Conservation (phyloP, 1,140 invertebrate genomes). For the Cherax quadricarinatus region DNA sequence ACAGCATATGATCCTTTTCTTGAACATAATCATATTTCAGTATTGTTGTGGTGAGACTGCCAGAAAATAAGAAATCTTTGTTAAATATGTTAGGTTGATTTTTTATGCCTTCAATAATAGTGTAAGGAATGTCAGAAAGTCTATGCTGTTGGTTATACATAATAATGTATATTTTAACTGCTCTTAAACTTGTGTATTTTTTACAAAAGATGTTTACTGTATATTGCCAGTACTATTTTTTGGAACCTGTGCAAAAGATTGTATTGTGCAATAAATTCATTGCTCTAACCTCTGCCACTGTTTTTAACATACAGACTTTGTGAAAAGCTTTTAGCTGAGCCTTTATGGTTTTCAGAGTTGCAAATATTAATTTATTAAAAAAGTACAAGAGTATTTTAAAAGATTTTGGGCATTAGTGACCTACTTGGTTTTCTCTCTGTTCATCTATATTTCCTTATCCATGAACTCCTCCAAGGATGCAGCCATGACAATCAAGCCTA, state of each 20-base stretch:
- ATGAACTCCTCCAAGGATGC: too few species aligned
- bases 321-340: neutral
- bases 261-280: slow-evolving; percentile 68
- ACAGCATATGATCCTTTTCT: slow-evolving; percentile 26
- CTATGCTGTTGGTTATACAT: slow-evolving; percentile 70
- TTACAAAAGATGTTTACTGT: slow-evolving; percentile 62
- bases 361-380: too few species aligned
- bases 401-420: too few species aligned
- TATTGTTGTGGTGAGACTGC: slow-evolving; percentile 59
- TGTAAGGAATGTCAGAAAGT: slow-evolving; percentile 63
- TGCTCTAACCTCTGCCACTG: slow-evolving; percentile 29
- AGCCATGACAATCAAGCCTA: too few species aligned
- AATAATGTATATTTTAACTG: slow-evolving; percentile 71
- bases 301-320: neutral
- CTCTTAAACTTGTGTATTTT: slow-evolving; percentile 69
- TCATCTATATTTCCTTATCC: too few species aligned
- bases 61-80: slow-evolving; percentile 50
- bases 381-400: too few species aligned
- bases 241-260: slow-evolving; percentile 64
- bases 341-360: neutral
- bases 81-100: slow-evolving; percentile 54
- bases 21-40: slow-evolving; percentile 39
- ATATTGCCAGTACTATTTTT: slow-evolving; percentile 70
- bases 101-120: slow-evolving; percentile 69
- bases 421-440: too few species aligned